These are phyloP conservation scores for Sinelater perroti DNA, from an alignment of 2,888 invertebrate genomes.

Conservation along the genomic window DNA sequence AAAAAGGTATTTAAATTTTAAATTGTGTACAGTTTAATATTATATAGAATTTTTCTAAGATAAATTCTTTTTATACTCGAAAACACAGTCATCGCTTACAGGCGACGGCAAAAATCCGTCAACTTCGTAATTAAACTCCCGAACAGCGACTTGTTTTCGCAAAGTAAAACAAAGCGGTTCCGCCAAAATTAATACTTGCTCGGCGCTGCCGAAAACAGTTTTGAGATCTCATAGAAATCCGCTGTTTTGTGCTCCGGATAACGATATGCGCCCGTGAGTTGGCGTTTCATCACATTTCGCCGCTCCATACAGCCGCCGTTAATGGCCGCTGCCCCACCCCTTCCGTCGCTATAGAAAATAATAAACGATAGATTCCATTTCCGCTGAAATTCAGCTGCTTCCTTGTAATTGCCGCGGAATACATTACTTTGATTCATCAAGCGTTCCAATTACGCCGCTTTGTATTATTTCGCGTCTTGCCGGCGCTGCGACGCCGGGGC, in stretches of 20 bases:
- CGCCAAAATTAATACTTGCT: slow-evolving; percentile 5
- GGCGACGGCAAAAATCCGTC: too few relatives aligned
- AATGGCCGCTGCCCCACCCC: not conserved
- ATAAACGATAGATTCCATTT: slow-evolving; percentile 4
- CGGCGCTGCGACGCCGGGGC: too few relatives aligned
- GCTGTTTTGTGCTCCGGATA: not conserved
- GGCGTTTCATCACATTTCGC: not conserved
- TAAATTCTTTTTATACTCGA: too few relatives aligned
- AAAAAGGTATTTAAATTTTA: too few relatives aligned
- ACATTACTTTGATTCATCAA: slow-evolving; percentile 7
- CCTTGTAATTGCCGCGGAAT: slow-evolving; percentile 8
- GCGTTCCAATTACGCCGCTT: slow-evolving; percentile 2
- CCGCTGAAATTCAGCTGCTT: not conserved
- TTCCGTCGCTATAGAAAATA: not conserved
- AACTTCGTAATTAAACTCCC: too few relatives aligned
- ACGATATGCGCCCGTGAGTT: slow-evolving; percentile 5
- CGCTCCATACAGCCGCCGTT: not conserved
- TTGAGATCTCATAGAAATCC: not conserved
- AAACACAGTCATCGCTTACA: too few relatives aligned
- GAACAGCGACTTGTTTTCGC: slow-evolving; percentile 3
- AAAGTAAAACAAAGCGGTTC: not conserved
- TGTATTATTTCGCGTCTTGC: not conserved
- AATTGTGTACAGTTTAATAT: too few relatives aligned
- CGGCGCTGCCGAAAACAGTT: not conserved
- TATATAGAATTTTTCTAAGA: too few relatives aligned